A percentile compares a stretch with the other conserved stretches of the same genome.
These are phyloP conservation scores for Sciaenops ocellatus DNA, from an alignment of 2,797 vertebrate species.

Conservation along the genomic window DNA sequence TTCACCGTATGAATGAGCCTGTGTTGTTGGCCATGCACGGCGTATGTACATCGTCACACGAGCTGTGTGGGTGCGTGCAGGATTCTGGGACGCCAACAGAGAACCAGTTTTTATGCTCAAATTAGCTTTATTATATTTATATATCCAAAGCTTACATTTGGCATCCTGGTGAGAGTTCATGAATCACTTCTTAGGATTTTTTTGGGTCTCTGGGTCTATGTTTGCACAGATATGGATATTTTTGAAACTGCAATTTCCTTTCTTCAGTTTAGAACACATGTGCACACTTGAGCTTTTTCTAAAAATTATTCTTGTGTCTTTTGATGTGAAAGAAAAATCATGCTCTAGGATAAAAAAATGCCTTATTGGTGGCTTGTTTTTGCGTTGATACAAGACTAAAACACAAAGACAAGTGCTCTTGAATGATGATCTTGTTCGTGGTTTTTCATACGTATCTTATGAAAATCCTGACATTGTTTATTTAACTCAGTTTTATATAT, in stretches of 20 bases:
- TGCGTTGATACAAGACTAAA: background rate
- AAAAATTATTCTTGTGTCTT: background rate
- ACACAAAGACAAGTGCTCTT: background rate
- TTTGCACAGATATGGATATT: constrained; percentile 2
- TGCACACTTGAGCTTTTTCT: background rate
- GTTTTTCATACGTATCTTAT: background rate
- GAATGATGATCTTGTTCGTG: background rate
- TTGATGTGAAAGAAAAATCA: background rate
- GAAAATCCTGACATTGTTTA: background rate
- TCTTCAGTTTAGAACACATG: background rate
- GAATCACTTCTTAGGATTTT: background rate
- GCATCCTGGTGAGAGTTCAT: background rate
- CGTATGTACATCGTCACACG: background rate
- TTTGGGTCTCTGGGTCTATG: background rate
- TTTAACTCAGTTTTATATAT: background rate
- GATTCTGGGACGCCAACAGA: constrained; percentile 14
- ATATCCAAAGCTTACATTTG: background rate
- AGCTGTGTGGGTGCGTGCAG: background rate
- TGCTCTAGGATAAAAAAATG: background rate
- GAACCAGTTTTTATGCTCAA: constrained; percentile 14
- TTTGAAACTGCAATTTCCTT: background rate
- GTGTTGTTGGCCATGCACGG: constrained; percentile 26
- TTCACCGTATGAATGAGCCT: constrained; percentile 52
- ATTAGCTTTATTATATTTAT: constrained; percentile 23
- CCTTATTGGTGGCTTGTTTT: background rate